phyloP scores from a whole-genome alignment of 2,888 invertebrate species.

The Ectropis crepuscularia region DNA sequence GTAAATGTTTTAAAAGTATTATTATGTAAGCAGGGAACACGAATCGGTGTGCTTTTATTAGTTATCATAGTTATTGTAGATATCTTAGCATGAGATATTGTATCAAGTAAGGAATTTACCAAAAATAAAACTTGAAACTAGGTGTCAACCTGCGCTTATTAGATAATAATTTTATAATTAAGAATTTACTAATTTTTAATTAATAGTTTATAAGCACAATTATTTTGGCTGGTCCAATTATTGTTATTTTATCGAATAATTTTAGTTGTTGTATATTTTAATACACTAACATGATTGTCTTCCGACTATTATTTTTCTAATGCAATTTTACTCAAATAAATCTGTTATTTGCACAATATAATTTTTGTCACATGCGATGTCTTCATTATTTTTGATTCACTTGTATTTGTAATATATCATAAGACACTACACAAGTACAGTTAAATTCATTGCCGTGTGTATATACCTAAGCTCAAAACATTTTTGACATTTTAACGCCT shows the following conservation, averaged over 20 bases:
- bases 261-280: conserved; percentile 11
- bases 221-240: conserved; percentile 61
- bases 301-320: conserved; percentile 13
- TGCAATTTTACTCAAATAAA: neutral
- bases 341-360: conserved; percentile 9
- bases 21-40: conserved; percentile 49
- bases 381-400: too few species aligned
- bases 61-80: conserved; percentile 33
- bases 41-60: conserved; percentile 54
- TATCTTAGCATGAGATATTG: conserved; percentile 47
- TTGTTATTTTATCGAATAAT: conserved; percentile 16
- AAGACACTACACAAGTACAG: too few species aligned
- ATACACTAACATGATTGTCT: conserved; percentile 20
- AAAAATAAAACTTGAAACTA: conserved; percentile 40
- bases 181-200: conserved; percentile 32
- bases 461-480: too few species aligned
- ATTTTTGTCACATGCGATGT: neutral
- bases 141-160: conserved; percentile 48
- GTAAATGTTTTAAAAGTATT: conserved; percentile 19
- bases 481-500: too few species aligned
- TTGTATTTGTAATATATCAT: too few species aligned
- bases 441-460: too few species aligned
- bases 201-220: conserved; percentile 37
- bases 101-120: conserved; percentile 32
- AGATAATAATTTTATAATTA: conserved; percentile 39